phyloP scores from a whole-genome alignment of 2,113 vertebrate species.

The Strigops habroptila region DNA sequence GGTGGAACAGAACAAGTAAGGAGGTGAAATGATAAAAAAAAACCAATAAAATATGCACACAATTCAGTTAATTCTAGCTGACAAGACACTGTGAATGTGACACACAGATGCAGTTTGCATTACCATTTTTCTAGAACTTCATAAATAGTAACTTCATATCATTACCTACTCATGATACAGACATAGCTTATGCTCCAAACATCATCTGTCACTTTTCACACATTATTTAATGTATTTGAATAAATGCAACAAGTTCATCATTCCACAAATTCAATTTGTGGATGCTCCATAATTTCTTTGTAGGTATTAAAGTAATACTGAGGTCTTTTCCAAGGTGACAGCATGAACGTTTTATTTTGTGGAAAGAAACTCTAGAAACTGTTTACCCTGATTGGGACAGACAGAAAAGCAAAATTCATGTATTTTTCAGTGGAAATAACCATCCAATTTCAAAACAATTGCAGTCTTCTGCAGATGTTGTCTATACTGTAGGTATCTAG shows the following conservation, averaged over 20 bases:
- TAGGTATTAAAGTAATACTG: not conserved
- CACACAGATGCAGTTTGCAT: not conserved
- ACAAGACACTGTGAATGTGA: not conserved
- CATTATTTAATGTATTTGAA: not conserved
- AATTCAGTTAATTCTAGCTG: not conserved
- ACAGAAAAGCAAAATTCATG: not conserved
- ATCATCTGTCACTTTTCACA: slow-evolving; percentile 32
- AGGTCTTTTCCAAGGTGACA: not conserved
- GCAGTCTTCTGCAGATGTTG: not conserved
- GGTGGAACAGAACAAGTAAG: not conserved
- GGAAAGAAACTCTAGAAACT: not conserved
- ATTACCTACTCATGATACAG: slow-evolving; percentile 11
- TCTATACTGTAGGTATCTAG: not conserved
- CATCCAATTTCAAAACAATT: not conserved
- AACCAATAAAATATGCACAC: not conserved
- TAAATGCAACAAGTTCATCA: not conserved
- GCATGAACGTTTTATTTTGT: not conserved
- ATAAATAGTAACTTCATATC: slow-evolving; percentile 38
- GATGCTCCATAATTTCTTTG: not conserved
- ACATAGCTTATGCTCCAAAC: not conserved
- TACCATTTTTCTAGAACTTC: slow-evolving; percentile 1
- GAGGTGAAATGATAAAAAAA: not conserved
- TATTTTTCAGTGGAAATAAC: not conserved
- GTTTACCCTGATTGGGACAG: not conserved
- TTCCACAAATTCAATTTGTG: not conserved